Conservation (phyloP, 2,797 vertebrate species). For the Notolepis coatsorum region DNA sequence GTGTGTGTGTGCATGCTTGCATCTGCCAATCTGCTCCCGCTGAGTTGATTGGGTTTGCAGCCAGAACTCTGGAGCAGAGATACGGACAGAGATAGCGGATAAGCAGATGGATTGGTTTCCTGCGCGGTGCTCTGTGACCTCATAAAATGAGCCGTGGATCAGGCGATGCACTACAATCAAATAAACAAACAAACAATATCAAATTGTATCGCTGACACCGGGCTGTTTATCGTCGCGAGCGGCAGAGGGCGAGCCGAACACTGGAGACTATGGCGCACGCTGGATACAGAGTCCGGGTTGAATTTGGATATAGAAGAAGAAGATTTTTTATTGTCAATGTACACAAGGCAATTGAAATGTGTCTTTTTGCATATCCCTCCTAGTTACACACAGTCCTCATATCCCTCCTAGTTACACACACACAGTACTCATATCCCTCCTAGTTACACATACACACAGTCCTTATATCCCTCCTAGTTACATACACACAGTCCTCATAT, state of each 20-base stretch:
- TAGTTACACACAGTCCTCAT: no score
- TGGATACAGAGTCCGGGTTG: slow-evolving; percentile 43
- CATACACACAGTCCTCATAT: no score
- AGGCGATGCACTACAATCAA: slow-evolving; percentile 29
- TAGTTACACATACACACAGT: no score
- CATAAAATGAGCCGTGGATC: slow-evolving; percentile 34
- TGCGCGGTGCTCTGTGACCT: slow-evolving; percentile 20
- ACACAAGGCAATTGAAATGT: no score
- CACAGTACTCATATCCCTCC: no score
- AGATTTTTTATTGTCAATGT: no score
- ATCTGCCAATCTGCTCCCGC: neutral
- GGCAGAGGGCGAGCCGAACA: slow-evolving; percentile 18
- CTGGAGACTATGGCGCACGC: slow-evolving; percentile 26
- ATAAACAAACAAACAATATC: slow-evolving; percentile 25
- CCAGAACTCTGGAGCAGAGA: slow-evolving; percentile 3
- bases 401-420: no score
- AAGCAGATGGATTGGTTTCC: slow-evolving; percentile 46
- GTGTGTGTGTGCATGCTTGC: neutral
- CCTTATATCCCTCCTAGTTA: no score
- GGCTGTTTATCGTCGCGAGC: slow-evolving; percentile 7
- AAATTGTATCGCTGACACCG: no score
- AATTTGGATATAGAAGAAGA: slow-evolving; percentile 37
- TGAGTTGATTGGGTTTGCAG: neutral
- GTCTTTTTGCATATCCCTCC: no score
- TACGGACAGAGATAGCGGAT: slow-evolving; percentile 12